Conservation (phyloP, 2,113 vertebrate genomes). For the Rhodinocichla rosea region DNA sequence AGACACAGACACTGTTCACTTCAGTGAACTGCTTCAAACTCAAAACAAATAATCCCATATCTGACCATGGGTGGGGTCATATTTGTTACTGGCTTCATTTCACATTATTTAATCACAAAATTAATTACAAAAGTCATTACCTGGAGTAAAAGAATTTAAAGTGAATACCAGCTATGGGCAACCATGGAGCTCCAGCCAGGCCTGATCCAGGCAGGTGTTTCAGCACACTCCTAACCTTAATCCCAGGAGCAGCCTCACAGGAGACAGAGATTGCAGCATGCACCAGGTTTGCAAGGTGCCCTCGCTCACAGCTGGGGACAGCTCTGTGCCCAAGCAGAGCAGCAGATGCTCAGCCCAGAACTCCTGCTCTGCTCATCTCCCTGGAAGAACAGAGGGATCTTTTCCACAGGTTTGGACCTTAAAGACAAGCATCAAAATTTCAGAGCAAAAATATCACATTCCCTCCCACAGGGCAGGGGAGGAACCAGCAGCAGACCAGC, state of each 20-base stretch:
- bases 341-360: neutral
- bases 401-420: neutral
- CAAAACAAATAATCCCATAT: neutral
- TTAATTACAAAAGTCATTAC: neutral
- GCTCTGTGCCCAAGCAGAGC: neutral
- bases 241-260: neutral
- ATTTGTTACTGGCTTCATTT: neutral
- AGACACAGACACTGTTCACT: neutral
- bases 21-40: neutral
- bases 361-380: rapidly evolving
- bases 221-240: neutral
- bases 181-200: neutral
- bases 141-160: neutral
- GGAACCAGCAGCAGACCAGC: neutral
- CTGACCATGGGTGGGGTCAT: neutral
- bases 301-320: neutral
- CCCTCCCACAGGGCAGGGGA: neutral
- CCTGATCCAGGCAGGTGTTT: neutral
- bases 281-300: neutral
- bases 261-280: neutral
- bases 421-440: neutral
- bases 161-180: neutral
- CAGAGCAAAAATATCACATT: neutral
- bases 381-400: neutral
- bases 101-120: neutral